Evolutionary conservation across 2,888 invertebrate species (phyloP).

Genomic region (Polydrusus pterygomalis): DNA sequence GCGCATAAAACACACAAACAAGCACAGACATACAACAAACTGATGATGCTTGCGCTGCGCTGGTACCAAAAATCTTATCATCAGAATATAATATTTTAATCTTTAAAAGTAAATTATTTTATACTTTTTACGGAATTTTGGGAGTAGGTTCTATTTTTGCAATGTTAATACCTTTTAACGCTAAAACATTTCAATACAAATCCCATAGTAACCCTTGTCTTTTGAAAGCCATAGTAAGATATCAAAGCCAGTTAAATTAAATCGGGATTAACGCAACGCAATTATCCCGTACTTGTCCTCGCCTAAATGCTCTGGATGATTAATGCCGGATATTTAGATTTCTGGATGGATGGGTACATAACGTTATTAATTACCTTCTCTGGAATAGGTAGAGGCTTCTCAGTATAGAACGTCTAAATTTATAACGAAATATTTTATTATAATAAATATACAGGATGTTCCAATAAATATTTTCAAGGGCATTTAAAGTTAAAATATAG

Average conservation of each 20-base stretch:
- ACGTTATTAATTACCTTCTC: constrained; percentile 1
- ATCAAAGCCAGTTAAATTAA: constrained; percentile 6
- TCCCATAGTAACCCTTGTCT: not conserved
- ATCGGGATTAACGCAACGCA: constrained; percentile 2
- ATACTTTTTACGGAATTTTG: no score
- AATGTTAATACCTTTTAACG: not conserved
- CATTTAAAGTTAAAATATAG: no score
- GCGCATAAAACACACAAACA: no score
- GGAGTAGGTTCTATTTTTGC: not conserved
- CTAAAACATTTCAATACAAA: no score
- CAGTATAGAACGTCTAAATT: not conserved
- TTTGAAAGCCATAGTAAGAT: constrained; percentile 1
- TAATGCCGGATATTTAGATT: constrained; percentile 17
- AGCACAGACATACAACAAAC: no score
- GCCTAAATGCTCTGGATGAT: constrained; percentile 4
- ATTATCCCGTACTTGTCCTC: constrained; percentile 8
- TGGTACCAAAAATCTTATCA: no score
- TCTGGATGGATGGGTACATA: constrained; percentile 2
- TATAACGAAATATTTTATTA: no score
- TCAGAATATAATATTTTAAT: no score
- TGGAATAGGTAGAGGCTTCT: not conserved
- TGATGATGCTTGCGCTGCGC: no score
- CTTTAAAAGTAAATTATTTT: no score
- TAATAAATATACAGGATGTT: no score
- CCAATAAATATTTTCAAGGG: no score